Base-by-base conservation (phyloP, 2,113 vertebrate species). In the Benitochromis conjunctus region DNA sequence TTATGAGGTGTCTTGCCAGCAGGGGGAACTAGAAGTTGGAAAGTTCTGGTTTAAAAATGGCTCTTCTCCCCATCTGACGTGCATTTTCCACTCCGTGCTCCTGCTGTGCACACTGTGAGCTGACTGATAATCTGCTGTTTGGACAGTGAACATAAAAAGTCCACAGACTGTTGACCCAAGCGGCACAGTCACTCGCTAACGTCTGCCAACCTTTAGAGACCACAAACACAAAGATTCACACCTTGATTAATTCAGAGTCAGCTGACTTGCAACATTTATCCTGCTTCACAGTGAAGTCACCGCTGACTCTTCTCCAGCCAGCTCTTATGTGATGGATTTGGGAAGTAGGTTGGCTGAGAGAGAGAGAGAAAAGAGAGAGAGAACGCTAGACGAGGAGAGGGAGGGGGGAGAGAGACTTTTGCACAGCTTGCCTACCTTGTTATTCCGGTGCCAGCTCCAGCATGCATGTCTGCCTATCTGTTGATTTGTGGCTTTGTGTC, bases 291-390 rank as follows among this genome's bases (percentile, higher is more conserved):
- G 81, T 86, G 89, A 79, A 91, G 86, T 88, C 92, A 83, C 87
- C 38, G 77, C 51, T 74, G 91, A 69, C 82, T 60, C 57, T 82
- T 88, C 66, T 83, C 16, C 31, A 41, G 90, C 91, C 91, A 93
- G 88, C 85, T 93, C 86, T 94, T 94, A 89, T 89, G 87, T 95
- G 92, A 94, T 87, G 86, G 86, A 90, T 92, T 86, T 94, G 84
- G 74, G 79, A 81, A 86, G 79, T 48, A 87, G 89, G 74, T 82
- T 82, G 82, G 69, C 88, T 46, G 82, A 66, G 88, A 48, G 84
- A 24, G 85, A 74, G 81, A 69, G 85, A 58, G 53, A 1, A 21
- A 85, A 24, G 78, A 71, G 77, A 56, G 48, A 34, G 71, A 11
- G 82, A 9, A 66, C 24, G 80, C 48, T 48, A 24, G 57, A 60